phyloP scores from a whole-genome alignment of 2,888 invertebrate genomes.

The Xanthorhoe spadicearia region DNA sequence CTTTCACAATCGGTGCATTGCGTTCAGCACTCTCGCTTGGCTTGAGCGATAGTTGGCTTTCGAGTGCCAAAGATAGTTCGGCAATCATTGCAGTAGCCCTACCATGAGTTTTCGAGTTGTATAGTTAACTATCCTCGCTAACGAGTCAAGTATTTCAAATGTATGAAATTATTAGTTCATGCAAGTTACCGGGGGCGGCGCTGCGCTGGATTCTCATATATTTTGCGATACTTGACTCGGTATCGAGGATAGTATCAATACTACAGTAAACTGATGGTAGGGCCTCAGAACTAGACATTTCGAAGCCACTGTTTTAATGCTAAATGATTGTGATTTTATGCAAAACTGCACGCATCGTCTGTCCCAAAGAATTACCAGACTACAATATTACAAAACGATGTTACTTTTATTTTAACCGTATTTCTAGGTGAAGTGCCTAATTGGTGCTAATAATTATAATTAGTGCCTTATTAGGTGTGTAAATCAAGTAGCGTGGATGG shows the following conservation, averaged over 20 bases:
- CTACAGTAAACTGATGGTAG: too few species aligned
- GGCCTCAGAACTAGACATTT: neutral
- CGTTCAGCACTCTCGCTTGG: slow-evolving; percentile 47
- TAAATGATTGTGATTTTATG: neutral
- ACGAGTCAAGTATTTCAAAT: too few species aligned
- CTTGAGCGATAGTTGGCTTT: slow-evolving; percentile 12
- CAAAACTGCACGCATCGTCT: neutral
- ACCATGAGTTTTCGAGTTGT: too few species aligned
- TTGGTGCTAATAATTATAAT: slow-evolving; percentile 2
- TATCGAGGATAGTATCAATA: too few species aligned
- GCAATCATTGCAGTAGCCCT: slow-evolving; percentile 8
- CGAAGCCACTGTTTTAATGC: neutral
- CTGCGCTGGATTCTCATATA: too few species aligned
- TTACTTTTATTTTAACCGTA: neutral
- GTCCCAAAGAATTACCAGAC: neutral
- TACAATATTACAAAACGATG: neutral
- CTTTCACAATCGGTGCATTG: slow-evolving; percentile 60
- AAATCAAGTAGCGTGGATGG: slow-evolving; percentile 8
- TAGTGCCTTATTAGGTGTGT: slow-evolving; percentile 1
- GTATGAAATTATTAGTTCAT: too few species aligned
- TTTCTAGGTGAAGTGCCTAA: neutral
- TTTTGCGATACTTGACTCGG: too few species aligned
- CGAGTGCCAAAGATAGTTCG: slow-evolving; percentile 10
- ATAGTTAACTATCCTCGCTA: too few species aligned
- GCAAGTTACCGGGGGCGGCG: too few species aligned